Evolutionary conservation across 2,888 invertebrate species (phyloP), one percentile per base, ranked within the genome.

Genomic region (Lobophora halterata): DNA sequence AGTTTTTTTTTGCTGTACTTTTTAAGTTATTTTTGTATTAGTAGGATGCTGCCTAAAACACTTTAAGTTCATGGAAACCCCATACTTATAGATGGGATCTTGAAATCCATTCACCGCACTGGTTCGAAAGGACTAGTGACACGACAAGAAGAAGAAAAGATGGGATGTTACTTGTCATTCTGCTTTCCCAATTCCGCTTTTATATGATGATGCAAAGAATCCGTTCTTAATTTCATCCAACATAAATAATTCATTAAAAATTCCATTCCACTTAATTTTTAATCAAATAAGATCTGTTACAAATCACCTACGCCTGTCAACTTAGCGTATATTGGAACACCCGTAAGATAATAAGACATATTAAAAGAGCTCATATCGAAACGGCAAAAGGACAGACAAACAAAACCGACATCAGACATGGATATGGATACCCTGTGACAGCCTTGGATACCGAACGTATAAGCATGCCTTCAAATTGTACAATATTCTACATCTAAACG

Each of bases 301-400:
- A 10, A 29, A 38, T 52, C 41, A 46, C 36, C 26, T 29, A 46
- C 42, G 50, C 43, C 14, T 44, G 47, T 53, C 52, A 46, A 34
- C 40, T 46, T 37, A 49, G 51, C 50, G 42, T 44, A 36, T 40
- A 47, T 43, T 37, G 26, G 55, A 52, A 65, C 68, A 67, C 65
- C 65, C 63, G 39, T 49, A 34, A 61, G 58, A 52, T 71, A 72
- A 76, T 71, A 72, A 71, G 71, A 69, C 68, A 65, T 50, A 65
- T 63, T 71, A 71, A 71, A 73, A 74, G 71, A 76, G 66, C 61
- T 75, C 72, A 71, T 77, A 73, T 63, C 63, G 61, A 65, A 65
- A 69, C 67, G 61, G 44, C 44, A 40, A 46, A 40, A 44, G 32
- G 35, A 33, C 29, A 32, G 10, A 32, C 33, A 33, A 37, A 48